A percentile compares a stretch with the other conserved stretches of the same genome.
These are phyloP conservation scores for Dendrolimus pini DNA, from an alignment of 2,888 invertebrate species.

Conservation along the genomic window DNA sequence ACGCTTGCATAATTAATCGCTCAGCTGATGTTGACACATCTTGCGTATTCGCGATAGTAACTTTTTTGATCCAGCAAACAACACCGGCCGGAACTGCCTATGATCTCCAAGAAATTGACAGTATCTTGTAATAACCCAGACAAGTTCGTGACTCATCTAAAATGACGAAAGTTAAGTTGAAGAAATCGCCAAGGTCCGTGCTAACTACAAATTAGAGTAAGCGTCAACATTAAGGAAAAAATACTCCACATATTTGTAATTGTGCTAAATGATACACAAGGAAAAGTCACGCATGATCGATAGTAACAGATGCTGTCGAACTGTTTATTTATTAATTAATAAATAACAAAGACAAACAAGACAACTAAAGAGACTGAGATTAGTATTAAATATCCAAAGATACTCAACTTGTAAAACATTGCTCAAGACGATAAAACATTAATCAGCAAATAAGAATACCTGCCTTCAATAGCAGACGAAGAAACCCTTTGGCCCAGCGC, in stretches of 20 bases:
- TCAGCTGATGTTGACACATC: conserved; percentile 60
- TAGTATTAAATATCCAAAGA: conserved; percentile 42
- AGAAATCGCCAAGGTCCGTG: conserved; percentile 45
- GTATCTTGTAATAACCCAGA: conserved; percentile 30
- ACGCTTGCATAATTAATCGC: conserved; percentile 33
- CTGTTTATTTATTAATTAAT: conserved; percentile 21
- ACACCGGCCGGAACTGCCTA: conserved; percentile 37
- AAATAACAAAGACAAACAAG: conserved; percentile 7
- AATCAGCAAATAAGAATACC: conserved; percentile 7
- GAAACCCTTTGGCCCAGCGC: conserved; percentile 11
- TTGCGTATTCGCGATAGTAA: conserved; percentile 13
- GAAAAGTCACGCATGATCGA: background rate
- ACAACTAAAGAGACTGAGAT: conserved; percentile 35
- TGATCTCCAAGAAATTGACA: conserved; percentile 31
- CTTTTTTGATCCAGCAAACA: conserved; percentile 17
- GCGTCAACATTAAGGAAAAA: conserved; percentile 43
- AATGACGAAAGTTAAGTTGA: conserved; percentile 75
- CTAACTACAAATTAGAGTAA: conserved; percentile 36
- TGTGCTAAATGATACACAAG: conserved; percentile 18
- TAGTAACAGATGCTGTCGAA: conserved; percentile 1
- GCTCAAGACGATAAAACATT: conserved; percentile 8
- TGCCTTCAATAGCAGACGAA: background rate
- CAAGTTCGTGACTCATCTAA: conserved; percentile 62
- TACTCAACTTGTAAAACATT: conserved; percentile 21
- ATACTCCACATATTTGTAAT: conserved; percentile 35